phyloP scores from a whole-genome alignment of 2,113 vertebrate genomes.

The Equus przewalskii region DNA sequence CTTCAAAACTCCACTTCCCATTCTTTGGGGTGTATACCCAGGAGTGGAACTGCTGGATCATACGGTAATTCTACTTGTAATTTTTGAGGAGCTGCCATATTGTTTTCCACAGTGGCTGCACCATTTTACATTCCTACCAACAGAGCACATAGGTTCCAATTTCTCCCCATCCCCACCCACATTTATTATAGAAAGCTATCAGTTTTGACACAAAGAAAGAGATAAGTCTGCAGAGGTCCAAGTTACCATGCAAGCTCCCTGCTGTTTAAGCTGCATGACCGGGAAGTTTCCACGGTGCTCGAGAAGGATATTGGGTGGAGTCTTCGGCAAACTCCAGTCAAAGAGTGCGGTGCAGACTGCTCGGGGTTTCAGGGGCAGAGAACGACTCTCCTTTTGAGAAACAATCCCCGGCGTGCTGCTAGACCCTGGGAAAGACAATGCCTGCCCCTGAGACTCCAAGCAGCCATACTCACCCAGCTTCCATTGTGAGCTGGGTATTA shows the following conservation, averaged over 20 bases:
- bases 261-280: fast-evolving
- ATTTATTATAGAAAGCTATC: neutral
- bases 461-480: fast-evolving
- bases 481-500: fast-evolving
- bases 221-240: neutral
- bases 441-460: neutral
- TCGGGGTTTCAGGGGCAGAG: too few species aligned
- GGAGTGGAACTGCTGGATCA: neutral
- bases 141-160: neutral
- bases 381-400: neutral
- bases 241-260: neutral
- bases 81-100: neutral
- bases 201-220: neutral
- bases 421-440: neutral
- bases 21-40: neutral
- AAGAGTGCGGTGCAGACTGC: fast-evolving
- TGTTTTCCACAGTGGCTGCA: neutral
- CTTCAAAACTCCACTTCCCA: neutral
- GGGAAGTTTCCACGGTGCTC: neutral
- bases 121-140: neutral
- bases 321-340: too few species aligned
- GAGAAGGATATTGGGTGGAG: neutral
- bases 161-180: neutral
- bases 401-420: too few species aligned
- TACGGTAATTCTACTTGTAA: neutral